Evolutionary conservation across 1,140 invertebrate species (phyloP), one percentile per base, ranked within the genome.

Genomic region (Diachasma alloeum): DNA sequence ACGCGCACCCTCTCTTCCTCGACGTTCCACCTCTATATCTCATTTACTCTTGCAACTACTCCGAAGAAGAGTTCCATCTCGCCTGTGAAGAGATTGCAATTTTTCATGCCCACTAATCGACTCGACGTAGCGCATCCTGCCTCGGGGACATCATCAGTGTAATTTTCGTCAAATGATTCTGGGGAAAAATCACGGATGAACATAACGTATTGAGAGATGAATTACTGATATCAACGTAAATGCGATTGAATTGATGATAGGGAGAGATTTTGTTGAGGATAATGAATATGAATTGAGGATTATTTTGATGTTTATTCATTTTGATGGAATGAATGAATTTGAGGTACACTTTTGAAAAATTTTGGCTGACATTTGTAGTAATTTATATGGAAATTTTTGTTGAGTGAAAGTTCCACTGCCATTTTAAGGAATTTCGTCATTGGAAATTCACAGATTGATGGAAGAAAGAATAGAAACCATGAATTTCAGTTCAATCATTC

Each of bases 1-100:
- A 81, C 81, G 78, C 78, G 79, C 78, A 69, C 80, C 72, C 37
- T 56, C 53, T 19, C 17, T 67, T 19, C 17, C 26, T 9, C 36
- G 4, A 13, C 39, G 1, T 53, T 74, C 66, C 0, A 68, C 66
- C 24, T 9, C 26, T 59, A 59, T 72, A 48, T 68, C 48, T 72
- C 75, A 44, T 74, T 75, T 37, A 56, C 74, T 53, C 71, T 69
- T 42, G 39, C 36, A 44, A 77, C 63, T 56, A 44, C 42, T 68
- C 4, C 19, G 15, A 36, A 66, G 15, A 72, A 48, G 22, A 26
- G 31, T 39, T 24, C 36, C n/a, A 37, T 42, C 66, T 68, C 66
- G 31, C n/a, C 24, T 26, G 59, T 15, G 24, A 63, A 63, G 24
- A 31, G 59, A 63, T 63, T 63, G 24, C 59, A 63, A 63, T 63